phyloP scores from a whole-genome alignment of 2,888 invertebrate genomes.

The Nasonovia ribisnigri region DNA sequence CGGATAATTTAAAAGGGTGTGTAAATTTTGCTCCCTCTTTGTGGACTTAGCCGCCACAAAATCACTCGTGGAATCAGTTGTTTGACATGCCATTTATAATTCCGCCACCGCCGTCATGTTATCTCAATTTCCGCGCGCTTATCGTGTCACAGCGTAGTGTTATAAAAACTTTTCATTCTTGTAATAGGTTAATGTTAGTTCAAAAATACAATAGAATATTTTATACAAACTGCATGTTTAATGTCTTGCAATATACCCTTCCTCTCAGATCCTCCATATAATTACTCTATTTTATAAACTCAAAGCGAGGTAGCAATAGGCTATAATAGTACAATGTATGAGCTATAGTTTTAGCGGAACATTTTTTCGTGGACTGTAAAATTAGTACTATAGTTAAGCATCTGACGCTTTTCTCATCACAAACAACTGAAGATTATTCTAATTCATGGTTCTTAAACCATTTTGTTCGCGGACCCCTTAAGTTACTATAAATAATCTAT shows the following conservation, averaged over 20 bases:
- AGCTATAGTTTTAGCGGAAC: neutral
- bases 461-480: too few relatives aligned
- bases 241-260: neutral
- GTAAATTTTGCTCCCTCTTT: neutral
- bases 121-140: neutral
- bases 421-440: neutral
- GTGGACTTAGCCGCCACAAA: neutral
- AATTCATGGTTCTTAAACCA: too few relatives aligned
- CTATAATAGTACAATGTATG: neutral
- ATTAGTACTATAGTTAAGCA: too few relatives aligned
- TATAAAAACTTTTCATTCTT: neutral
- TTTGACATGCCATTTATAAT: conserved; percentile 41
- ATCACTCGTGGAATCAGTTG: conserved; percentile 47
- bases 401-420: neutral
- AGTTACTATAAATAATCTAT: too few relatives aligned
- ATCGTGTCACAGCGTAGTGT: neutral
- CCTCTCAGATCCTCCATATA: neutral
- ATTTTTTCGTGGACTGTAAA: neutral
- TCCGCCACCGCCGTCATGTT: neutral
- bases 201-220: neutral
- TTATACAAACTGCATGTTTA: neutral
- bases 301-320: neutral
- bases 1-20: conserved; percentile 48
- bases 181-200: neutral
- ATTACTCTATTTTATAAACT: neutral